Evolutionary conservation across 2,888 invertebrate species (phyloP).

Genomic region (Lordiphosa andalusiaca): DNA sequence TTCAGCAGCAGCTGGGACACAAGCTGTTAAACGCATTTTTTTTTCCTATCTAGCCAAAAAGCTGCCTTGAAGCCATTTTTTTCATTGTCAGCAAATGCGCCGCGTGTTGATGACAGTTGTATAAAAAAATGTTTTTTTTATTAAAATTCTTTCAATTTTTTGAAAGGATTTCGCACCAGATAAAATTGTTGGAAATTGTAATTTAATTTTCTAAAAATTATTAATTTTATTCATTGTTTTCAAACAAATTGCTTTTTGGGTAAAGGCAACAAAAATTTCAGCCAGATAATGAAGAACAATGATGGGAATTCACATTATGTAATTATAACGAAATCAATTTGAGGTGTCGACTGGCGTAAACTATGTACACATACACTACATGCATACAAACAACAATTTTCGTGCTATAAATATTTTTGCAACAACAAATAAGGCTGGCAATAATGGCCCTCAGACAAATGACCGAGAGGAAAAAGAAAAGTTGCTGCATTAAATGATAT

Average conservation of each 20-base stretch:
- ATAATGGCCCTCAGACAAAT: conserved; percentile 34
- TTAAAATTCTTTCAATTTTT: not conserved
- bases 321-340: conserved; percentile 41
- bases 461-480: conserved; percentile 16
- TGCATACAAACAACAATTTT: not conserved
- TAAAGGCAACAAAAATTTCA: conserved; percentile 6
- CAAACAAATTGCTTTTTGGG: conserved; percentile 14
- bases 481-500: not conserved
- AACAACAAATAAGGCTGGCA: conserved; percentile 16
- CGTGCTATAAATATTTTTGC: conserved; percentile 37
- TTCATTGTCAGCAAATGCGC: conserved; percentile 43
- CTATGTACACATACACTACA: not conserved
- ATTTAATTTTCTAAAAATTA: conserved; percentile 1
- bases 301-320: conserved; percentile 28
- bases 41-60: conserved; percentile 12
- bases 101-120: conserved; percentile 55
- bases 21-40: conserved; percentile 32
- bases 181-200: not conserved
- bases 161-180: conserved; percentile 3
- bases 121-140: conserved; percentile 36
- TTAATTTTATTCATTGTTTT: not conserved
- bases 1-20: conserved; percentile 45
- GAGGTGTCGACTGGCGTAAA: conserved; percentile 3
- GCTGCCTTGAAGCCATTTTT: conserved; percentile 35
- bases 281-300: conserved; percentile 21